Evolutionary conservation across 2,797 vertebrate species (phyloP), one percentile per base, ranked within the genome.

Genomic region (Rachycentron canadum): DNA sequence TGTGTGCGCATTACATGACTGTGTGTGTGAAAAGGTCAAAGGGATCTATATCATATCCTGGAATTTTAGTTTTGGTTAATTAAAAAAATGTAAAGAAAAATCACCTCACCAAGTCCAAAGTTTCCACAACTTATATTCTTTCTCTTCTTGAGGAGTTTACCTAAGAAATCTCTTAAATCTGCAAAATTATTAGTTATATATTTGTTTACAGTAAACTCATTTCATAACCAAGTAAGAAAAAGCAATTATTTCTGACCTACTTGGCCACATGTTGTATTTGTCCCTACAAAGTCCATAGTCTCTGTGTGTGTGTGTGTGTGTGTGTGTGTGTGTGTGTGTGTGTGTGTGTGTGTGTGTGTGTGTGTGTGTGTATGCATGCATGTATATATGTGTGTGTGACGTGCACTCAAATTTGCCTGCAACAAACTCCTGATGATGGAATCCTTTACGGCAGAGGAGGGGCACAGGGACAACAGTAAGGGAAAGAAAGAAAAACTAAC

Each of bases 401-500:
- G 7, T 65, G 77, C 57, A 61, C 73, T 61, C 7, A 1, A 59
- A 66, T 78, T 69, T 75, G 66, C 78, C 80, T 72, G 79, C 73
- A 70, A 79, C 76, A 71, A 73, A 85, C 66, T 55, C 40, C 28
- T 21, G 25, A 87, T 90, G 83, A 87, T 85, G 84, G 76, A 88
- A 82, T 85, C 83, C 81, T 89, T 85, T 66, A 87, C 79, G 64
- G 83, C 79, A 82, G 69, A 90, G 77, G 77, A 76, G 67, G 73
- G 69, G 77, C 64, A 61, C 78, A 81, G 73, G 69, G 83, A 72
- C 68, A 57, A 88, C 75, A 84, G 69, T 85, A 84, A 71, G 69
- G 88, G 76, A 83, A 86, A 74, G 73, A 85, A 87, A 82, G 88
- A 88, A 89, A 93, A 92, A 92, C 92, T 93, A 95, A 95, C 94